Conservation (phyloP, 2,797 vertebrate species). For the Spizella passerina region DNA sequence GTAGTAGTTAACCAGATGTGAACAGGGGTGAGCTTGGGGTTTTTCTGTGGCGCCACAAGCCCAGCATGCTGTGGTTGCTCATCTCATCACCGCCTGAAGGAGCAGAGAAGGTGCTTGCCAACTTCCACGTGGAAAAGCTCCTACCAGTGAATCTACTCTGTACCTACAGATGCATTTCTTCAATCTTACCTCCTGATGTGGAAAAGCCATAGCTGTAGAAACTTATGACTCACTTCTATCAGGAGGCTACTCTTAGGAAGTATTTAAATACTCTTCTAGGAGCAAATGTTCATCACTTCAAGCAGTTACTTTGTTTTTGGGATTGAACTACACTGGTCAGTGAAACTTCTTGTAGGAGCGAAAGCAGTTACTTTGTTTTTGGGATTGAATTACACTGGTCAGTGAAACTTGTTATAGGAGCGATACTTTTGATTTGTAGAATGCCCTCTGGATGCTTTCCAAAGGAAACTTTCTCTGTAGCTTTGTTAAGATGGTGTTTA, state of each 20-base stretch:
- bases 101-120: neutral
- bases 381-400: fast-evolving
- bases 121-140: fast-evolving
- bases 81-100: neutral
- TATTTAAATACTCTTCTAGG: neutral
- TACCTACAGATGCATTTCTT: fast-evolving
- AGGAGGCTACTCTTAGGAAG: neutral
- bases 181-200: fast-evolving
- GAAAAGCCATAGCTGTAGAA: neutral
- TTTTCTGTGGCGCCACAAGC: neutral
- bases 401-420: neutral
- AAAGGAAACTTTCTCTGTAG: neutral
- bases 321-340: fast-evolving
- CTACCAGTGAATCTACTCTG: fast-evolving
- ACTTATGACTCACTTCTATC: fast-evolving
- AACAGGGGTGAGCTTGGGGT: neutral
- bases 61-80: fast-evolving
- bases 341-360: neutral
- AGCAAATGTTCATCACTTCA: neutral
- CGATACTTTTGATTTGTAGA: neutral
- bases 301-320: neutral
- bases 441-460: neutral
- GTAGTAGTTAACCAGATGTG: fast-evolving
- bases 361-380: neutral
- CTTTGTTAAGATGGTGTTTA: neutral